phyloP scores from a whole-genome alignment of 2,797 vertebrate genomes.

The Sebastes taczanowskii region DNA sequence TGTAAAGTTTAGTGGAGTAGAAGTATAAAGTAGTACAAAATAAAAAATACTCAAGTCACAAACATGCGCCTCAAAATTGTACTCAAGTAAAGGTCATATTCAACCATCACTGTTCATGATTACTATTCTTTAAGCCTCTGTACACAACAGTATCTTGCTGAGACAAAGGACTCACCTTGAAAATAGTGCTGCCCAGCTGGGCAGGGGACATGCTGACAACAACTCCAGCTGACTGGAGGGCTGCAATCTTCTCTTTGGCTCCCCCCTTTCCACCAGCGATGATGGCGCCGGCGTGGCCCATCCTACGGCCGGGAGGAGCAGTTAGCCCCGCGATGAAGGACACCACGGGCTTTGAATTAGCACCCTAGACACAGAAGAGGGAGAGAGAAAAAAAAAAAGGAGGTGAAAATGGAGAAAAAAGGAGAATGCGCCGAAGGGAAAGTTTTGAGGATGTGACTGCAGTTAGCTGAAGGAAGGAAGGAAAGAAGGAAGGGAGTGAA shows the following conservation, averaged over 20 bases:
- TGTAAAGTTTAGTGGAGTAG: neutral
- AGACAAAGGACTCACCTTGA: slow-evolving; percentile 87
- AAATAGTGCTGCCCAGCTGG: slow-evolving; percentile 95
- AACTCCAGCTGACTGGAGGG: slow-evolving; percentile 95
- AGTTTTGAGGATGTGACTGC: neutral
- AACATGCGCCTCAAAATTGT: neutral
- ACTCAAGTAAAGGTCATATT: neutral
- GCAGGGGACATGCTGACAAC: slow-evolving; percentile 98
- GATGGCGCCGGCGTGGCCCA: slow-evolving; percentile 98
- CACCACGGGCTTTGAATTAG: slow-evolving; percentile 93
- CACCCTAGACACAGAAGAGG: slow-evolving; percentile 80
- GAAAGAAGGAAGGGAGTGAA: neutral
- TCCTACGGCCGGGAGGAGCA: slow-evolving; percentile 94
- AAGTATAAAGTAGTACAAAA: neutral
- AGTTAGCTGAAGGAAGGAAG: neutral
- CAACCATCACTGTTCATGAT: neutral
- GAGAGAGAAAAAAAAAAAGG: neutral
- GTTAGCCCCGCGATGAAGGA: slow-evolving; percentile 98
- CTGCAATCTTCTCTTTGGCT: slow-evolving; percentile 97
- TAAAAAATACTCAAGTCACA: neutral
- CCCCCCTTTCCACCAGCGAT: slow-evolving; percentile 98
- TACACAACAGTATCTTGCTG: neutral
- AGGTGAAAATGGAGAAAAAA: neutral
- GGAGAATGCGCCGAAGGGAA: neutral
- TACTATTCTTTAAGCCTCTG: neutral